These are phyloP conservation scores for Sebastes goodei DNA, from an alignment of 2,797 vertebrate genomes.

Conservation along the genomic window DNA sequence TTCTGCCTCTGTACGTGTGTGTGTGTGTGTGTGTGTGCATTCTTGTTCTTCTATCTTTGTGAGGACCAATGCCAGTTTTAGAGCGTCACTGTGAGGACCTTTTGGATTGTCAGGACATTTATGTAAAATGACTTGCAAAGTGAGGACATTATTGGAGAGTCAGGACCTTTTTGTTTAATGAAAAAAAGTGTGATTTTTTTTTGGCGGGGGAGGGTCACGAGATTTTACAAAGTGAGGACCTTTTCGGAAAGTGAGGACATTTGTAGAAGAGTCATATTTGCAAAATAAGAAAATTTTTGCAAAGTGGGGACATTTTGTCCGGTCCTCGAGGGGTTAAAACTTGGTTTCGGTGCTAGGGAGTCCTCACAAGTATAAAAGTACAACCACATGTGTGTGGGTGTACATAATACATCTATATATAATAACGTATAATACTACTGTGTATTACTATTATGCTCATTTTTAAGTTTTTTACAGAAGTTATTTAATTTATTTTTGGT, in stretches of 20 bases:
- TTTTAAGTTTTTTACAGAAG: neutral
- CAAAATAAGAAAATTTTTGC: neutral
- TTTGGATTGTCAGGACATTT: neutral
- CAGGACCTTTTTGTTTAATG: neutral
- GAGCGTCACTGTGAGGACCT: neutral
- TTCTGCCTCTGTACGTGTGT: constrained; percentile 11
- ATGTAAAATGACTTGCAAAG: neutral
- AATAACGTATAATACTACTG: neutral
- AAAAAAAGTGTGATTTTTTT: too few relatives aligned
- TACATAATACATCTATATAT: neutral
- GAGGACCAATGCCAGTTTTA: neutral
- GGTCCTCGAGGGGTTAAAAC: neutral
- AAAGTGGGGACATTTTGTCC: neutral
- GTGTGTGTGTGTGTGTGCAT: neutral
- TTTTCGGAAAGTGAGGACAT: neutral
- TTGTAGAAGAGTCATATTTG: neutral
- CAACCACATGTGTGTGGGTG: neutral
- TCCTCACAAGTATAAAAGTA: neutral
- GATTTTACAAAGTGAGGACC: neutral
- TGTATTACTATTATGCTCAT: neutral
- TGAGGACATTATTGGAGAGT: neutral
- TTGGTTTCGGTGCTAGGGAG: neutral
- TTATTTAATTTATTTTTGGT: neutral
- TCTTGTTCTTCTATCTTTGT: neutral
- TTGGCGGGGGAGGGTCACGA: neutral